phyloP scores from a whole-genome alignment of 2,888 invertebrate species.

The Lymantria dispar region DNA sequence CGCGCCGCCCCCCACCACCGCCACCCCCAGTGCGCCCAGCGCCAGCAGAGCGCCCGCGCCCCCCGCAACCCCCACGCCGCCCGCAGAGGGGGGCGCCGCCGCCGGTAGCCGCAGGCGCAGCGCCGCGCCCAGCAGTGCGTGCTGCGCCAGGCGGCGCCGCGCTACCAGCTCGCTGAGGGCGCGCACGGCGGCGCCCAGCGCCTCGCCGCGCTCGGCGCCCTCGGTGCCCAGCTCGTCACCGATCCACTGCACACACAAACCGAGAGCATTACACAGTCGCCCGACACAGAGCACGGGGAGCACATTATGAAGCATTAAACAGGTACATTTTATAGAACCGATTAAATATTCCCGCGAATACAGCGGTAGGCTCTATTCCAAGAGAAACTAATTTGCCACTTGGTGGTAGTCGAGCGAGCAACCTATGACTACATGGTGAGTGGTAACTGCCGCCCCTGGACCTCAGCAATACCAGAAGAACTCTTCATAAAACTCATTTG shows the following conservation, averaged over 20 bases:
- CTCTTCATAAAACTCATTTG: no score
- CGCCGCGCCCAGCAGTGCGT: conserved; percentile 66
- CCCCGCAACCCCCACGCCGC: conserved; percentile 44
- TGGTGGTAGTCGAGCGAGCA: no score
- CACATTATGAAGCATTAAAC: no score
- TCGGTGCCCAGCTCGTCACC: conserved; percentile 63
- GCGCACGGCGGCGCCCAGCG: conserved; percentile 58
- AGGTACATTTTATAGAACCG: no score
- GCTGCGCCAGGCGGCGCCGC: conserved; percentile 62
- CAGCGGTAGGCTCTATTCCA: no score
- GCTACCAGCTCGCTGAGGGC: conserved; percentile 65
- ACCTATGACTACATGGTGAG: no score
- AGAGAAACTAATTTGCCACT: no score
- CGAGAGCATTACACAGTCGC: no score
- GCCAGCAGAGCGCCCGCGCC: conserved; percentile 12
- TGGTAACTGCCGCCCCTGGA: no score
- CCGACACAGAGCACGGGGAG: no score
- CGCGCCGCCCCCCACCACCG: conserved; percentile 43
- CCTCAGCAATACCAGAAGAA: no score
- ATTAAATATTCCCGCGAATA: no score
- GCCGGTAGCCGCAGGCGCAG: conserved; percentile 55
- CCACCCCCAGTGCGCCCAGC: conserved; percentile 36
- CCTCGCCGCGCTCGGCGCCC: conserved; percentile 42
- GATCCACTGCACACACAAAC: conserved; percentile 54
- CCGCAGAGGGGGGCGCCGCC: conserved; percentile 59